phyloP scores from a whole-genome alignment of 2,888 invertebrate species.

The Caenorhabditis sp. region DNA sequence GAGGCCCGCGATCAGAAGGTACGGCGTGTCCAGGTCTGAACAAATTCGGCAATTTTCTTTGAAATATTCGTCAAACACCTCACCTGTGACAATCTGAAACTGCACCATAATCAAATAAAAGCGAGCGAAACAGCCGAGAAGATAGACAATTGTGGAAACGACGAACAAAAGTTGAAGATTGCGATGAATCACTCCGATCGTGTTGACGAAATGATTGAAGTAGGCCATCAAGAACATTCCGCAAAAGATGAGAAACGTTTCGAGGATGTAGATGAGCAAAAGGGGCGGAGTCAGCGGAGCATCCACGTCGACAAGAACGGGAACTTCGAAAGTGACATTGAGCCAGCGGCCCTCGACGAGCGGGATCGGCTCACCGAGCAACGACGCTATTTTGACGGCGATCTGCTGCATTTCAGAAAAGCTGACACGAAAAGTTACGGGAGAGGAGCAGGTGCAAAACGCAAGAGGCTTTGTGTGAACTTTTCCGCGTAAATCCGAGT shows the following conservation, averaged over 20 bases:
- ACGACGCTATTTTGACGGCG: slow-evolving; percentile 17
- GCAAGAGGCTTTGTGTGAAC: no score
- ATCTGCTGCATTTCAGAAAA: slow-evolving; percentile 16
- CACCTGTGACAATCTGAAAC: slow-evolving; percentile 33
- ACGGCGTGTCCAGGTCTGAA: slow-evolving; percentile 41
- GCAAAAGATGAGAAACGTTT: slow-evolving; percentile 12
- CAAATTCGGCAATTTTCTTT: neutral
- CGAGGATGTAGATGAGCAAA: slow-evolving; percentile 23
- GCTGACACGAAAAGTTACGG: no score
- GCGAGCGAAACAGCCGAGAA: slow-evolving; percentile 18
- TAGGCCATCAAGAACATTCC: slow-evolving; percentile 37
- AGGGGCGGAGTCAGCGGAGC: slow-evolving; percentile 27
- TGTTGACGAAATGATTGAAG: slow-evolving; percentile 39
- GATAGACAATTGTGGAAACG: slow-evolving; percentile 8
- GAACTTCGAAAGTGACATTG: slow-evolving; percentile 50
- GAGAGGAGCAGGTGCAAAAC: no score
- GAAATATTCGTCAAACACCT: neutral
- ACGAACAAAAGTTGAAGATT: slow-evolving; percentile 30
- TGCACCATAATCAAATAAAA: slow-evolving; percentile 46
- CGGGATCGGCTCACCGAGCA: slow-evolving; percentile 37
- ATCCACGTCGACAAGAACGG: slow-evolving; percentile 44
- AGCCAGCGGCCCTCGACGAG: slow-evolving; percentile 42
- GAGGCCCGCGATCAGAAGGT: slow-evolving; percentile 28
- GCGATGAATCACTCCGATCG: slow-evolving; percentile 24
- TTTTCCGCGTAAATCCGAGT: no score